phyloP scores from a whole-genome alignment of 2,113 vertebrate species.

The Nycticebus coucang region DNA sequence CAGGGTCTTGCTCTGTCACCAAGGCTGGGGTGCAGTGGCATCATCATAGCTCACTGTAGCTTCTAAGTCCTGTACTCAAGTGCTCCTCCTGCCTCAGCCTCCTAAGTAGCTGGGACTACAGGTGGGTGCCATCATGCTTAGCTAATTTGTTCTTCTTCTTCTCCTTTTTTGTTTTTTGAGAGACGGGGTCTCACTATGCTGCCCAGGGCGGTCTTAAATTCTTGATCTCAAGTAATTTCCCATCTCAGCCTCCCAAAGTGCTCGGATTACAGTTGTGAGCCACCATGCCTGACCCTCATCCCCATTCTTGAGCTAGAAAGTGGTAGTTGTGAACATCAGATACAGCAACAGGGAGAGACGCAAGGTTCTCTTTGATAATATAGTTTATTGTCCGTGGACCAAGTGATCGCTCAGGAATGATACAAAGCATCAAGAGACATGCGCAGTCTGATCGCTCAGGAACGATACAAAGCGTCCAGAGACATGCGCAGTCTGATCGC shows the following conservation, averaged over 20 bases:
- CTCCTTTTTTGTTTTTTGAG: neutral
- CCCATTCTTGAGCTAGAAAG: neutral
- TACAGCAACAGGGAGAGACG: neutral
- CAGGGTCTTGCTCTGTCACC: neutral
- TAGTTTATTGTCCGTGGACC: slow-evolving; percentile 91
- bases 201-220: neutral
- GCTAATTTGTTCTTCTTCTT: too few relatives aligned
- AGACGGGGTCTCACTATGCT: neutral
- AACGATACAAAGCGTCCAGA: slow-evolving; percentile 90
- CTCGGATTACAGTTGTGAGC: neutral
- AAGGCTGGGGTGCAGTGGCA: neutral
- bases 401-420: slow-evolving; percentile 87
- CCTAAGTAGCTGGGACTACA: neutral
- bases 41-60: neutral
- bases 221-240: neutral
- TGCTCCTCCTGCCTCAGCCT: neutral
- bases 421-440: slow-evolving; percentile 91
- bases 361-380: slow-evolving; percentile 90
- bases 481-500: slow-evolving; percentile 86
- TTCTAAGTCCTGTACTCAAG: neutral
- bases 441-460: slow-evolving; percentile 81
- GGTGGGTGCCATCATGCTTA: neutral
- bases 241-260: neutral
- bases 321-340: fast-evolving
- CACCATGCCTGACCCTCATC: neutral